Conservation (phyloP, 30 jellyfish, hydroid and myxozoan species). For the Chrysaora quinquecirrha region DNA sequence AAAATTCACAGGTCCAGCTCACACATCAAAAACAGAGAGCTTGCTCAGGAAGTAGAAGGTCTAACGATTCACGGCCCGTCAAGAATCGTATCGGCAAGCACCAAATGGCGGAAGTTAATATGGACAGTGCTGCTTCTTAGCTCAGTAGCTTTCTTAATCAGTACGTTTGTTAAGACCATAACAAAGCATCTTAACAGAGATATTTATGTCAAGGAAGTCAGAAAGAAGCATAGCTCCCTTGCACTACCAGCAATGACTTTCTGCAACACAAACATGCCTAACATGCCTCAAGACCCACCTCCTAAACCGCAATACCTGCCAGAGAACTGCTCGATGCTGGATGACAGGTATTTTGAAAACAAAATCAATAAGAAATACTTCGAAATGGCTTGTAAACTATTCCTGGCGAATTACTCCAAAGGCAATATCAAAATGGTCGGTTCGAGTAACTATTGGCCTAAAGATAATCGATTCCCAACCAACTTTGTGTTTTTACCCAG, state of each 20-base stretch:
- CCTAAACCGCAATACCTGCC: slow-evolving; percentile 34
- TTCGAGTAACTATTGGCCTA: too few species aligned
- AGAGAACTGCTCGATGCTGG: slow-evolving; percentile 24
- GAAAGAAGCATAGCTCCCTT: background rate
- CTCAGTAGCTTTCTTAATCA: background rate
- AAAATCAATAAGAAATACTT: slow-evolving; percentile 38
- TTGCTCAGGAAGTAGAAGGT: slow-evolving; percentile 12
- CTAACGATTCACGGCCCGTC: slow-evolving; percentile 64
- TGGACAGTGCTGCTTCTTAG: slow-evolving; percentile 32
- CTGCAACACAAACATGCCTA: slow-evolving; percentile 18
- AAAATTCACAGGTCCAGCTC: too few species aligned
- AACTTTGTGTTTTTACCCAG: background rate
- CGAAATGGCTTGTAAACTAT: slow-evolving; percentile 10
- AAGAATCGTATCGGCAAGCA: background rate
- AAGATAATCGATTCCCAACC: slow-evolving; percentile 19
- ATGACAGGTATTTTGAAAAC: background rate
- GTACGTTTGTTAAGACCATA: background rate
- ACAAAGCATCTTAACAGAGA: background rate
- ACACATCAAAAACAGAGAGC: too few species aligned
- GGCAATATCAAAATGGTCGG: background rate
- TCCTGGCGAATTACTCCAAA: slow-evolving; percentile 10
- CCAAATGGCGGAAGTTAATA: background rate
- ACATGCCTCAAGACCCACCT: background rate
- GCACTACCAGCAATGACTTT: slow-evolving; percentile 49
- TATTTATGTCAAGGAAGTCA: background rate